Evolutionary conservation across 2,797 vertebrate genomes (phyloP), one percentile per base, ranked within the genome.

Genomic region (Myripristis jacobus): DNA sequence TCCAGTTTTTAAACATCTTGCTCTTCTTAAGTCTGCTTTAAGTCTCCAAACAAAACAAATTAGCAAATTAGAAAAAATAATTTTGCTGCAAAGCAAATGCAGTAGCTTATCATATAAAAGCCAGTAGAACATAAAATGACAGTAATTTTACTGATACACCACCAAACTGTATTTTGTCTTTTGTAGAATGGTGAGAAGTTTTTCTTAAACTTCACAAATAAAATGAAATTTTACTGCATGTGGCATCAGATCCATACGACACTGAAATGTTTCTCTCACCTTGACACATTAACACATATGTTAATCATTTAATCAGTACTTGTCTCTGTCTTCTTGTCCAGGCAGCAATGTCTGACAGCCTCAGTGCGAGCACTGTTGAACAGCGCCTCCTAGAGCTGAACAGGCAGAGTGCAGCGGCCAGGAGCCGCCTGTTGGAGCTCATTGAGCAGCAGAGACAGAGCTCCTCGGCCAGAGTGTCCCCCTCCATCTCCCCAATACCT

Each of bases 381-480:
- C 94, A 96, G 66, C 93, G 95, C 82, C 95, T 96, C 79, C 94
- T 95, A 16, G 96, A 98, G 84, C 81, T 98, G 69, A 97, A 96
- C 86, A 94, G 92, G 25, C 96, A 97, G 88, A 98, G 96, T 56
- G 88, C 94, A 55, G 95, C 95, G 65, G 97, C 97, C 0, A 93
- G 94, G 44, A 87, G 86, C 68, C 96, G 95, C 73, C 92, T 99
- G 3, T 71, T 98, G 70, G 92, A 95, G 72, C 92, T 98, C 21
- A 97, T 98, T 34, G 96, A 97, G 47, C 95, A 97, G 76, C 96
- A 98, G 89, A 96, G 94, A 55, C 91, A 79, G 56, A 90, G 75
- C 36, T 72, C 89, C 29, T 86, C 80, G 6, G 71, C 56, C 72
- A 73, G 50, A 12, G 77, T 77, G 22, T 93, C 95, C 9, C 92